Evolutionary conservation across 2,113 vertebrate species (phyloP), one percentile per base, ranked within the genome.

Genomic region (Machaerirhynchus nigripectus): DNA sequence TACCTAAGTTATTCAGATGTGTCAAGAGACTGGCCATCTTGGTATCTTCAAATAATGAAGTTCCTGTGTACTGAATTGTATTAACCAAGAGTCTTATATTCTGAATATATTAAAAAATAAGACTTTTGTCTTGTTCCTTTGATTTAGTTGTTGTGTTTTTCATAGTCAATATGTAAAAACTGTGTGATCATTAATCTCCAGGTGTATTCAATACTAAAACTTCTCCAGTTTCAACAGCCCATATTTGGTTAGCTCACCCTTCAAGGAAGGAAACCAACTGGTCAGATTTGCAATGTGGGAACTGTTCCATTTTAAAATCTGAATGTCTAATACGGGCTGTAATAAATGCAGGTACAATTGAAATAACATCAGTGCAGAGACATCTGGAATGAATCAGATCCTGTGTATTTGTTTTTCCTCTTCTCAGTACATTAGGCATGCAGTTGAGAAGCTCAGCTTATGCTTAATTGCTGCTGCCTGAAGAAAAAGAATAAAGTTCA

Each of bases 1-100:
- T n/a, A 44, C 22, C 40, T 39, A 3, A 0, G 0, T 19, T 70
- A 30, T 15, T 78, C 47, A 87, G 21, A 15, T n/a, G 30, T 5
- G 31, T 11, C 64, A 42, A 68, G 28, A 59, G 52, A 79, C 27
- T 35, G 67, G 35, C 50, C 21, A 10, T 39, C 56, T 46, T 55
- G n/a, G 21, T 31, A 57, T 68, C 63, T 44, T 76, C 31, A 80
- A 81, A 56, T 14, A 61, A 4, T 15, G 31, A 71, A 37, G 21
- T 49, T 79, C 65, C 77, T 60, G 9, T 19, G 37, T 61, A 39
- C 15, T 49, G 22, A n/a, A 73, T 65, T 73, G 12, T 15, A 65
- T 55, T 79, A 93, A 76, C 11, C 31, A 71, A 79, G 60, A 61
- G 39, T 27, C 13, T 81, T 53, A 17, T 16, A 37, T n/a, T 47